phyloP scores from a whole-genome alignment of 2,113 vertebrate species.

The Cromileptes altivelis region DNA sequence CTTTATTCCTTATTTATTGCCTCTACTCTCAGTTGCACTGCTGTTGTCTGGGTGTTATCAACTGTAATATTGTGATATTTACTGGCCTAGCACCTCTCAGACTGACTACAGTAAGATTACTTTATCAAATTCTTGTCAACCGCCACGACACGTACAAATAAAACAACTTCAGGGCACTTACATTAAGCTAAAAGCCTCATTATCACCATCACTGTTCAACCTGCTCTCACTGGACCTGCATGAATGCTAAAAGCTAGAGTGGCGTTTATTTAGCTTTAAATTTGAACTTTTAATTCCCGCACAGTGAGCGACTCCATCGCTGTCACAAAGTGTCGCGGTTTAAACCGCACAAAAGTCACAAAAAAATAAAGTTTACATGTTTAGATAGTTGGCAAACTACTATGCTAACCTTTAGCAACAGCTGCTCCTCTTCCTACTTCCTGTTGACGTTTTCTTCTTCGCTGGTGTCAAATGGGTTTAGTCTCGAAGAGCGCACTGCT shows the following conservation, averaged over 20 bases:
- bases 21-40: no score
- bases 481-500: background rate
- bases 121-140: background rate
- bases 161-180: no score
- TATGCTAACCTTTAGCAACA: slow-evolving; percentile 34
- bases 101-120: background rate
- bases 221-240: background rate
- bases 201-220: background rate
- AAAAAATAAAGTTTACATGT: background rate
- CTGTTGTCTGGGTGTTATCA: no score
- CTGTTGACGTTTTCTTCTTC: slow-evolving; percentile 62
- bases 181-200: no score
- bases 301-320: background rate
- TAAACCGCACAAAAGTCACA: background rate
- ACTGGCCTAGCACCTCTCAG: background rate
- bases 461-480: background rate
- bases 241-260: background rate
- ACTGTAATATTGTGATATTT: background rate
- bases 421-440: slow-evolving; percentile 19
- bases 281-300: background rate
- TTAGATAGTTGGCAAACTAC: background rate
- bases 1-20: no score
- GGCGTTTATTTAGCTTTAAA: background rate
- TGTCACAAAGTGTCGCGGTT: background rate
- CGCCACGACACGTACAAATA: background rate